Evolutionary conservation across 35 echinoderm and acorn worm genomes (phyloP).

Genomic region (Nesometra sesokonis): DNA sequence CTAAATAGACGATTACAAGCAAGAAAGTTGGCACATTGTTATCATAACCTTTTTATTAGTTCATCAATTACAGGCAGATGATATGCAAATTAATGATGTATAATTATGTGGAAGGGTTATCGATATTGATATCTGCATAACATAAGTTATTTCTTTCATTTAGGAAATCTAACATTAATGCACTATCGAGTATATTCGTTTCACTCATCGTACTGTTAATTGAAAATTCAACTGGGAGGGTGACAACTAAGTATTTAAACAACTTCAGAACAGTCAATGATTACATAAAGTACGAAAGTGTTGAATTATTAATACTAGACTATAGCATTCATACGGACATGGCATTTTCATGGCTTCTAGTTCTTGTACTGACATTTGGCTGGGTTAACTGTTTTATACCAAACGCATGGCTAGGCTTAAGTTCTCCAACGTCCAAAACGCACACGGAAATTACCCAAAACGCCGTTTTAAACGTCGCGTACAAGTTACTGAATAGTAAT

Average conservation of each 20-base stretch:
- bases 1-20: too few species aligned
- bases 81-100: too few species aligned
- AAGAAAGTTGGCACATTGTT: too few species aligned
- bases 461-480: neutral
- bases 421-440: neutral
- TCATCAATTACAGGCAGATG: too few species aligned
- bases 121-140: neutral
- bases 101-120: neutral
- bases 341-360: neutral
- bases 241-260: neutral
- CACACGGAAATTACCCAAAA: neutral
- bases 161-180: neutral
- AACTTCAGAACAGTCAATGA: neutral
- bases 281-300: neutral
- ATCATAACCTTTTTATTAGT: too few species aligned
- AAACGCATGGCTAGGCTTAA: neutral
- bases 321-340: neutral
- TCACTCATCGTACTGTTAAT: too few species aligned
- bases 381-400: neutral
- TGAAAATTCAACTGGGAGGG: neutral
- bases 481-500: neutral
- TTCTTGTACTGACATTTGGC: neutral
- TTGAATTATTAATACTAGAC: neutral
- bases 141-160: neutral
- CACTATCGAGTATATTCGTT: neutral